Evolutionary conservation across 2,888 invertebrate species (phyloP).

Genomic region (Drosophila multiciliata): DNA sequence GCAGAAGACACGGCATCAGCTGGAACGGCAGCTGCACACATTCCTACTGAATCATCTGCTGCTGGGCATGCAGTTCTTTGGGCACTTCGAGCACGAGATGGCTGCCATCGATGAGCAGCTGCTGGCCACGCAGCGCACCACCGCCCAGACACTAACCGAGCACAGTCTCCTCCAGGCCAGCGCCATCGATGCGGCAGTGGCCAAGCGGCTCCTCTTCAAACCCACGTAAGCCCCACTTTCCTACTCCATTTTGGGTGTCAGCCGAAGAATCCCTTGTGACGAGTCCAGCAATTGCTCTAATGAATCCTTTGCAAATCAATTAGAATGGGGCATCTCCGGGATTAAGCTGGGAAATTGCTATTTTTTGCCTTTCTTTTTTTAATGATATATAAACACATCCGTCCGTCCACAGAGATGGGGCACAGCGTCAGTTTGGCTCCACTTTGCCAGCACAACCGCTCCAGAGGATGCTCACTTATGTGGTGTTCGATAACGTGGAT

Average conservation of each 20-base stretch:
- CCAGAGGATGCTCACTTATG: constrained; percentile 88
- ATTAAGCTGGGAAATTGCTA: no score
- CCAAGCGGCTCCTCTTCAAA: constrained; percentile 87
- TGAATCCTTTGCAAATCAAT: no score
- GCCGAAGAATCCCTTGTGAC: no score
- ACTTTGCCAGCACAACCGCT: constrained; percentile 86
- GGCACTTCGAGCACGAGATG: constrained; percentile 88
- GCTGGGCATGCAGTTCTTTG: constrained; percentile 91
- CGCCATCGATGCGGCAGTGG: constrained; percentile 89
- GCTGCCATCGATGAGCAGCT: constrained; percentile 74
- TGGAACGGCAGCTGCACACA: constrained; percentile 87
- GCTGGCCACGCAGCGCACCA: constrained; percentile 72
- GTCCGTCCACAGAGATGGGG: constrained; percentile 80
- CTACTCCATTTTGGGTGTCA: not conserved
- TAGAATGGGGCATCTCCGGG: no score
- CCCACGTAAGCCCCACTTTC: constrained; percentile 74
- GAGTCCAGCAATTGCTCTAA: no score
- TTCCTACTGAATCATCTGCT: constrained; percentile 92
- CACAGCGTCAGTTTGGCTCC: constrained; percentile 23
- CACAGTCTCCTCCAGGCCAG: constrained; percentile 89
- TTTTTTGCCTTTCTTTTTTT: not conserved
- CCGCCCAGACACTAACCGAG: constrained; percentile 79
- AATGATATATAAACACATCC: not conserved
- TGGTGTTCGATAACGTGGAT: constrained; percentile 91
- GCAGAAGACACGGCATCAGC: constrained; percentile 85